Evolutionary conservation across 2,113 vertebrate species (phyloP).

Genomic region (Prinia subflava): DNA sequence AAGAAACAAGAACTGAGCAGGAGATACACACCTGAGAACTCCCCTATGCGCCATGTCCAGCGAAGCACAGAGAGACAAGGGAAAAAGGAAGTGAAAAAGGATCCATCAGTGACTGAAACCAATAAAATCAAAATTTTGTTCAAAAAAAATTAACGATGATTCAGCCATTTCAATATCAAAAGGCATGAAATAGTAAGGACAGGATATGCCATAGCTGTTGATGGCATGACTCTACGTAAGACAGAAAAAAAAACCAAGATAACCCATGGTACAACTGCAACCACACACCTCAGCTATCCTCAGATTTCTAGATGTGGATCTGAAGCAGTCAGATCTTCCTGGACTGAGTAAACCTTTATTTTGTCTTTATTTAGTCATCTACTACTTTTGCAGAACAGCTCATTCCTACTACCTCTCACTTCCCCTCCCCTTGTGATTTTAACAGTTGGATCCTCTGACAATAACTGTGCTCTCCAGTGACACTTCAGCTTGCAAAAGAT

Average conservation of each 20-base stretch:
- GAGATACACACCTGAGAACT: slow-evolving; percentile 99
- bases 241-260: not conserved
- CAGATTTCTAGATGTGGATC: not conserved
- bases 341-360: not conserved
- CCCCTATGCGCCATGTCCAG: slow-evolving; percentile 89
- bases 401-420: not conserved
- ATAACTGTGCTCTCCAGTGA: not conserved
- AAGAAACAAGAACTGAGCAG: slow-evolving; percentile 66
- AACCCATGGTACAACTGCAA: not conserved
- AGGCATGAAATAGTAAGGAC: slow-evolving; percentile 59
- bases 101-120: slow-evolving; percentile 83
- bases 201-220: slow-evolving; percentile 51
- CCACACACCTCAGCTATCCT: not conserved
- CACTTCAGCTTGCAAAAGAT: not conserved
- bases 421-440: not conserved
- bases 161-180: slow-evolving; percentile 67
- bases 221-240: slow-evolving; percentile 43
- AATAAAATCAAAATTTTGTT: slow-evolving; percentile 64
- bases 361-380: not conserved
- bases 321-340: not conserved
- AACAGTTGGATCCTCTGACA: not conserved
- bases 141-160: slow-evolving; percentile 62
- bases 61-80: slow-evolving; percentile 80
- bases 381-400: not conserved
- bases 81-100: slow-evolving; percentile 73